phyloP scores from a whole-genome alignment of 2,797 vertebrate species.

The Schizopygopsis malacanthus region DNA sequence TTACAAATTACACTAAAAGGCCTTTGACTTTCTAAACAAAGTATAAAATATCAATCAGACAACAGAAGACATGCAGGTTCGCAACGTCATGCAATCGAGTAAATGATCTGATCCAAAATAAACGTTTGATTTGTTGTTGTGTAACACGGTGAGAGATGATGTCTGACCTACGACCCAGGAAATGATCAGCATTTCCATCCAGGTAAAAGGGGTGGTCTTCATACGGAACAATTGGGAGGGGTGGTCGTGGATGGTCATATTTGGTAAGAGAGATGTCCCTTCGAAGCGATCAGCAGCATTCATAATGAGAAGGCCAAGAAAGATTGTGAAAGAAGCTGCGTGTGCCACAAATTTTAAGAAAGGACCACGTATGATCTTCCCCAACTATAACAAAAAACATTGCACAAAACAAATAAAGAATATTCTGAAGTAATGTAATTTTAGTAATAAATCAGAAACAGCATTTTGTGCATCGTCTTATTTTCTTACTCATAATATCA shows the following conservation, averaged over 20 bases:
- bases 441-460: background rate
- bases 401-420: background rate
- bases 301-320: constrained; percentile 92
- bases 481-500: background rate
- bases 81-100: background rate
- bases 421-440: background rate
- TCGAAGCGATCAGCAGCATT: constrained; percentile 94
- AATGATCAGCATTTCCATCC: constrained; percentile 97
- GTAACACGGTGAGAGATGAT: background rate
- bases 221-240: constrained; percentile 92
- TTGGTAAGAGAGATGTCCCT: constrained; percentile 90
- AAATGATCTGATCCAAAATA: background rate
- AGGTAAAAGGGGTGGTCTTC: constrained; percentile 94
- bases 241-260: constrained; percentile 89
- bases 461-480: background rate
- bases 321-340: constrained; percentile 93
- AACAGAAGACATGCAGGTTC: background rate
- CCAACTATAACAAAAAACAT: constrained; percentile 78
- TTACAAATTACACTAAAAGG: too few relatives aligned
- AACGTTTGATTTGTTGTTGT: background rate
- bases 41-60: too few relatives aligned
- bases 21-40: too few relatives aligned
- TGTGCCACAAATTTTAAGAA: constrained; percentile 98
- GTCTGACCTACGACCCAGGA: constrained; percentile 93
- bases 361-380: constrained; percentile 90